These are phyloP conservation scores for Cheilosia vulpina DNA, from an alignment of 2,888 invertebrate species.

Conservation along the genomic window DNA sequence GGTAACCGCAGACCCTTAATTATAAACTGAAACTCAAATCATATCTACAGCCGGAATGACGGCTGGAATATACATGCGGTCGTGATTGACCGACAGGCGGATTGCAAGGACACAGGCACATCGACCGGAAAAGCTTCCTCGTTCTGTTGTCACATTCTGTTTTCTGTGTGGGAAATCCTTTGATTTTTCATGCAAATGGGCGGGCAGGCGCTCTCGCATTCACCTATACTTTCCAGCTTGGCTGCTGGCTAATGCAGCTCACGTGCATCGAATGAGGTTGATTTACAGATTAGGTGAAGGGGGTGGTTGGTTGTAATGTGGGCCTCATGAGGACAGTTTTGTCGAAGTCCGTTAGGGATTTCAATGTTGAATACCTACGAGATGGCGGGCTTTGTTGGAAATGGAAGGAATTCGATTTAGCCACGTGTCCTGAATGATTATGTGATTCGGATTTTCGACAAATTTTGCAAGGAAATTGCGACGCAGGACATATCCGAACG, in stretches of 20 bases:
- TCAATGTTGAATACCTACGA: not conserved
- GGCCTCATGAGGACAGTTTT: not conserved
- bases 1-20: constrained; percentile 50
- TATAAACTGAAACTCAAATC: constrained; percentile 26
- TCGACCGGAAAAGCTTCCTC: constrained; percentile 22
- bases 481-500: too few relatives aligned
- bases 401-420: not conserved
- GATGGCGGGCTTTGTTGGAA: not conserved
- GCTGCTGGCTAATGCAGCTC: not conserved
- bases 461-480: not conserved
- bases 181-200: constrained; percentile 58
- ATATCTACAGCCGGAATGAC: not conserved
- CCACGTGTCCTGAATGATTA: not conserved
- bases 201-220: not conserved
- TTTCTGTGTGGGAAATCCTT: constrained; percentile 23
- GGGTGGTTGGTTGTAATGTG: not conserved
- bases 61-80: not conserved
- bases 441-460: not conserved
- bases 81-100: constrained; percentile 22
- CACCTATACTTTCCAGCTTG: not conserved
- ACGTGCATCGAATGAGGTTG: not conserved
- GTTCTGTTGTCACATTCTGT: constrained; percentile 18
- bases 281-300: not conserved
- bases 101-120: constrained; percentile 35
- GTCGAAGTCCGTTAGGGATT: not conserved